phyloP scores from a whole-genome alignment of 1,140 invertebrate genomes.

The Hycleus cichorii region DNA sequence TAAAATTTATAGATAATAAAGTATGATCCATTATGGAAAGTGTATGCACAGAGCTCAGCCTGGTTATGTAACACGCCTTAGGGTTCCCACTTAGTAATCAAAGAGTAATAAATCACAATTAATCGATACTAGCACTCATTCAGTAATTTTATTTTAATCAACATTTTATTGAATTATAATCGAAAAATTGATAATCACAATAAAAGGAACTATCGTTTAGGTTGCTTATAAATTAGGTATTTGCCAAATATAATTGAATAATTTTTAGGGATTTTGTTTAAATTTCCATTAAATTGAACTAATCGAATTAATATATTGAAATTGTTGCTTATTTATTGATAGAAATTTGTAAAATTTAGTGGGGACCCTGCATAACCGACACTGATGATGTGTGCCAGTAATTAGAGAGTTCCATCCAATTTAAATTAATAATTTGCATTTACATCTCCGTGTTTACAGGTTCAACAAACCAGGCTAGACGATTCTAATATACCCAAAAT shows the following conservation, averaged over 20 bases:
- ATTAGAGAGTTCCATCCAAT: neutral
- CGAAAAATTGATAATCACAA: no score
- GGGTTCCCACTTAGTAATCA: neutral
- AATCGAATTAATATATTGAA: no score
- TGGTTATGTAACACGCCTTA: conserved; percentile 12
- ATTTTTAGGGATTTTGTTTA: no score
- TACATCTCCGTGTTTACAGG: conserved; percentile 21
- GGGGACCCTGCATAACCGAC: neutral
- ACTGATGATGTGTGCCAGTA: neutral
- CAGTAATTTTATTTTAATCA: no score
- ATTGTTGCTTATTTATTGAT: no score
- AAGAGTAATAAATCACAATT: neutral
- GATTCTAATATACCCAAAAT: conserved; percentile 18
- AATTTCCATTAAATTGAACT: no score
- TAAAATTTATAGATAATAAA: no score
- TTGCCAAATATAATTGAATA: no score
- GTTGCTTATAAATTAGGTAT: no score
- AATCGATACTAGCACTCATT: neutral
- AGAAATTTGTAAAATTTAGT: neutral
- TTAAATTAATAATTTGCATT: conserved; percentile 10
- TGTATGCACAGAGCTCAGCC: conserved; percentile 5
- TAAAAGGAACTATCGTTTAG: no score
- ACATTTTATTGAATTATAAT: no score
- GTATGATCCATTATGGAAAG: no score
- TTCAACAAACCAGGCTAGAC: conserved; percentile 25